A percentile compares a stretch with the other conserved stretches of the same genome.
phyloP scores from a whole-genome alignment of 2,797 vertebrate genomes.

The Chloroceryle amazona region DNA sequence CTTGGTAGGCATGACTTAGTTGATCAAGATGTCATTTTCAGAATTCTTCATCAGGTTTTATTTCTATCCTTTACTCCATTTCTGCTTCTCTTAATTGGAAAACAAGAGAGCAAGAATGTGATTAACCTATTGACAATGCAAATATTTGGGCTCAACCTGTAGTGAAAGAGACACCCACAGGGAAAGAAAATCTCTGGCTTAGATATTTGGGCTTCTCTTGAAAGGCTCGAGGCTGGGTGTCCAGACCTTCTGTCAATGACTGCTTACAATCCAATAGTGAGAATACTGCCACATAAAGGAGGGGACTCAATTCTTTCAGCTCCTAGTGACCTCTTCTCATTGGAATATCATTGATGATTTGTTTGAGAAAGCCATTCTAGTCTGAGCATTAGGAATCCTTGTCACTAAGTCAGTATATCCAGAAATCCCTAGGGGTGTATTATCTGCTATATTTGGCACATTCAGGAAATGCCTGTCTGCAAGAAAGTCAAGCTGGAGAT shows the following conservation, averaged over 20 bases:
- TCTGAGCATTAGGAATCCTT: neutral
- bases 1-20: neutral
- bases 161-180: neutral
- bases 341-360: neutral
- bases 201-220: neutral
- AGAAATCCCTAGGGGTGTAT: fast-evolving
- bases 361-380: neutral
- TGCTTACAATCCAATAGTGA: neutral
- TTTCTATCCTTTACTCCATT: neutral
- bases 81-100: neutral
- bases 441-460: fast-evolving
- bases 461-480: neutral
- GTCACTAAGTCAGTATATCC: neutral
- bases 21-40: neutral
- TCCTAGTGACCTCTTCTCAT: neutral
- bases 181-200: neutral
- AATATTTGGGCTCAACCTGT: neutral
- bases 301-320: neutral
- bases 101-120: neutral
- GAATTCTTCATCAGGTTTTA: neutral
- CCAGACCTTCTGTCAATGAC: neutral
- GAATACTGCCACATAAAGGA: neutral
- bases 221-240: neutral
- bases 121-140: neutral
- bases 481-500: neutral